A percentile compares a stretch with the other conserved stretches of the same genome.
These are phyloP conservation scores for Epicampocera succincta DNA, from an alignment of 2,888 invertebrate species.

Conservation along the genomic window DNA sequence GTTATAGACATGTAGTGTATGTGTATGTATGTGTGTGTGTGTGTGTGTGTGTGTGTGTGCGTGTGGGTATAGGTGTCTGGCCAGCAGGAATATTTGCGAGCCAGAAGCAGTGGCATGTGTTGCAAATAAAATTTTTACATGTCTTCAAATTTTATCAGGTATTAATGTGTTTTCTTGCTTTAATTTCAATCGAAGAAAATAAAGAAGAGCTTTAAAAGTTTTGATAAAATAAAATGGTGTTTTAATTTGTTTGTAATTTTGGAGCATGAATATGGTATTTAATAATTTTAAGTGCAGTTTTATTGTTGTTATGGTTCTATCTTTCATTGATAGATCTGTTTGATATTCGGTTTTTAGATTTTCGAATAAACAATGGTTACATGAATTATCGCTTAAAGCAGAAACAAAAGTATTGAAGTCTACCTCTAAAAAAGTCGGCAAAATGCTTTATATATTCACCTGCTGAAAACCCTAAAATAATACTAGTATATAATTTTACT, in stretches of 20 bases:
- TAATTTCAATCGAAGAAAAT: background rate
- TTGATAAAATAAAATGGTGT: background rate
- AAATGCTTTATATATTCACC: too few relatives aligned
- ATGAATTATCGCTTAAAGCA: too few relatives aligned
- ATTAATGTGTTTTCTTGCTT: background rate
- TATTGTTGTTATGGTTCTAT: too few relatives aligned
- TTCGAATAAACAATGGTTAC: too few relatives aligned
- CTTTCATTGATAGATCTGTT: too few relatives aligned
- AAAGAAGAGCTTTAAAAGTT: slow-evolving; percentile 2
- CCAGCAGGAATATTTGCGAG: background rate
- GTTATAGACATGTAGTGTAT: slow-evolving; percentile 66
- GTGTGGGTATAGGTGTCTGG: background rate
- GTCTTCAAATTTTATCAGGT: slow-evolving; percentile 32
- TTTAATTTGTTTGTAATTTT: slow-evolving; percentile 4
- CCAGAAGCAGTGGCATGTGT: slow-evolving; percentile 29
- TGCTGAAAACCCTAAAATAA: too few relatives aligned
- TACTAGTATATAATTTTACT: too few relatives aligned
- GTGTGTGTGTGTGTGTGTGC: slow-evolving; percentile 15
- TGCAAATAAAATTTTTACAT: slow-evolving; percentile 44
- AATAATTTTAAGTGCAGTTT: too few relatives aligned
- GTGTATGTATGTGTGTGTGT: background rate
- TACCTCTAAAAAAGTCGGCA: too few relatives aligned
- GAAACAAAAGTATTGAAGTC: too few relatives aligned
- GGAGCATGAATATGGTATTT: too few relatives aligned
- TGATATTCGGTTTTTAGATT: too few relatives aligned